These are phyloP conservation scores for Clivina fossor DNA, from an alignment of 2,888 invertebrate species.

Conservation along the genomic window DNA sequence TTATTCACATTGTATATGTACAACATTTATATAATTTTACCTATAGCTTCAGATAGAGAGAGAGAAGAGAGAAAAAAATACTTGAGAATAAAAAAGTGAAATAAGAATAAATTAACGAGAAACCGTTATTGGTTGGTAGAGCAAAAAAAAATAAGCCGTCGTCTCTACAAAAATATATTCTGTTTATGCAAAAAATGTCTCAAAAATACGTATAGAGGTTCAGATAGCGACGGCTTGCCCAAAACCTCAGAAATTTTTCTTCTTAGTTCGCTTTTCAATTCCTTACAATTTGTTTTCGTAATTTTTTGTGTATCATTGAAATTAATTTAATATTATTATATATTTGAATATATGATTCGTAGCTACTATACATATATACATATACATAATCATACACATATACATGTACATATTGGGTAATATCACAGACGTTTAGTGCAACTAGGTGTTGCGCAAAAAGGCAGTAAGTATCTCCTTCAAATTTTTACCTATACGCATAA, in stretches of 20 bases:
- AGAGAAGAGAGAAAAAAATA: too few relatives aligned
- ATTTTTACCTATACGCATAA: too few relatives aligned
- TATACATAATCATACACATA: slow-evolving; percentile 12
- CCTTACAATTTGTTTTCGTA: slow-evolving; percentile 10
- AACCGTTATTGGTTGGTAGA: too few relatives aligned
- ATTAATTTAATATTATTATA: too few relatives aligned
- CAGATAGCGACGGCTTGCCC: slow-evolving; percentile 15
- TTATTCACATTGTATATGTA: too few relatives aligned
- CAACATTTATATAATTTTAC: too few relatives aligned
- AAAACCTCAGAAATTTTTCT: too few relatives aligned
- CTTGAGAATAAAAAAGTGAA: too few relatives aligned
- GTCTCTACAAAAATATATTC: slow-evolving; percentile 26
- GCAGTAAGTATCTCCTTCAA: too few relatives aligned
- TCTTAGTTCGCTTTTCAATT: too few relatives aligned
- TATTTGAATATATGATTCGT: slow-evolving; percentile 13
- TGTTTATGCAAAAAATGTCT: slow-evolving; percentile 17
- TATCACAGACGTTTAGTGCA: slow-evolving; percentile 28
- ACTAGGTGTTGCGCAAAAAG: slow-evolving; percentile 22
- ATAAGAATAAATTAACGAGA: too few relatives aligned
- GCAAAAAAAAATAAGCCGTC: slow-evolving; percentile 15
- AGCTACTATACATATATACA: slow-evolving; percentile 18
- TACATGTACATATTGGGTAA: slow-evolving; percentile 25
- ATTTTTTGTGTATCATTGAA: slow-evolving; percentile 11
- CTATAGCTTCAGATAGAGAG: too few relatives aligned
- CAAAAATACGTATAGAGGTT: slow-evolving; percentile 17